Conservation (phyloP, 2,888 invertebrate genomes). For the Metallyticus violacea region DNA sequence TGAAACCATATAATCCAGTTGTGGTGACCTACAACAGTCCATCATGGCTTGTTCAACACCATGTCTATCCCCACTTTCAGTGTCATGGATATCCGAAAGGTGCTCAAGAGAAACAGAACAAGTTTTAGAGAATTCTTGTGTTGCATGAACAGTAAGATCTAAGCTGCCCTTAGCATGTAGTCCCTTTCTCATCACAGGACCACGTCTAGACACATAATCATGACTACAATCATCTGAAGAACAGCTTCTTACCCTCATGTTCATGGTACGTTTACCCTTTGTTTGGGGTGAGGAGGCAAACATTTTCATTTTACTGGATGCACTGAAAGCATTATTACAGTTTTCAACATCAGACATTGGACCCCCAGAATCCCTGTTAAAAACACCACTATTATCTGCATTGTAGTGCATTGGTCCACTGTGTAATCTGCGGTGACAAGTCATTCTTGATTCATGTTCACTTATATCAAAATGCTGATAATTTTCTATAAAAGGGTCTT, state of each 20-base stretch:
- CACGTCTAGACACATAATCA: neutral
- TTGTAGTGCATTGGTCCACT: neutral
- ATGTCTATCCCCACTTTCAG: neutral
- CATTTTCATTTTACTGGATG: neutral
- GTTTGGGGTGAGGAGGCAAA: neutral
- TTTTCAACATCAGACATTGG: neutral
- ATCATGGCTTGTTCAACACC: neutral
- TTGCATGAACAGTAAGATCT: neutral
- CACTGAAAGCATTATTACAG: neutral
- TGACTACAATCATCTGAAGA: neutral
- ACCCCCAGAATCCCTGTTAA: neutral
- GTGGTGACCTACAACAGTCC: neutral
- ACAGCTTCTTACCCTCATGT: neutral
- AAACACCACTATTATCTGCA: neutral
- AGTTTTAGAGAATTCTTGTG: neutral
- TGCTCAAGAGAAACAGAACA: neutral
- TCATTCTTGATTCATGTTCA: neutral
- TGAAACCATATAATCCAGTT: neutral
- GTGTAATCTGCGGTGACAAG: neutral
- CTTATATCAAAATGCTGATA: neutral
- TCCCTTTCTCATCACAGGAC: neutral
- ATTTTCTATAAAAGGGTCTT: neutral
- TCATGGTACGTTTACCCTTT: neutral
- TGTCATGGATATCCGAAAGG: neutral
- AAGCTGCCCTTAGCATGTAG: neutral